These are phyloP conservation scores for Miniopterus natalensis DNA, from an alignment of 2,113 vertebrate genomes.

Conservation along the genomic window DNA sequence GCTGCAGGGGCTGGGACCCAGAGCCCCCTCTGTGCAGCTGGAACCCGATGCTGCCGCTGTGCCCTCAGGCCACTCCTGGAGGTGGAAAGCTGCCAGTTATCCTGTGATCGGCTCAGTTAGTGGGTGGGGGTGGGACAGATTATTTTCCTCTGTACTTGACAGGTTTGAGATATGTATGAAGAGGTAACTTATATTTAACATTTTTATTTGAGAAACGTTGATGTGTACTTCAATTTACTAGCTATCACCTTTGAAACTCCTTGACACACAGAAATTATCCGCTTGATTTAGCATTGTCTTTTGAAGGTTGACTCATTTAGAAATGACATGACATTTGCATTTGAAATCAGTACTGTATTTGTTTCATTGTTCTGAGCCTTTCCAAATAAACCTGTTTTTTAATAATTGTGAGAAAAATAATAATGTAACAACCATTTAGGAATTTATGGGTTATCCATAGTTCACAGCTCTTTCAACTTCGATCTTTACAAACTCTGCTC, in stretches of 20 bases:
- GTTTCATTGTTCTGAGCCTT: slow-evolving; percentile 83
- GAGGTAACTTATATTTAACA: slow-evolving; percentile 82
- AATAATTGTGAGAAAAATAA: slow-evolving; percentile 78
- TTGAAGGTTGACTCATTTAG: slow-evolving; percentile 77
- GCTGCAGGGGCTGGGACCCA: no score
- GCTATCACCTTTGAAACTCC: slow-evolving; percentile 82
- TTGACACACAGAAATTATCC: slow-evolving; percentile 79
- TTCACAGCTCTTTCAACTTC: slow-evolving; percentile 62
- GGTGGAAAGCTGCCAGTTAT: not conserved
- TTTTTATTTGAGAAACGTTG: slow-evolving; percentile 83
- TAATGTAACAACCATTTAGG: slow-evolving; percentile 65
- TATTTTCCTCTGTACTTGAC: slow-evolving; percentile 77
- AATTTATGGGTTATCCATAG: slow-evolving; percentile 71
- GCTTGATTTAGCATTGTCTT: slow-evolving; percentile 81
- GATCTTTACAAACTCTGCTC: slow-evolving; percentile 11
- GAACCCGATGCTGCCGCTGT: not conserved
- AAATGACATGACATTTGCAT: slow-evolving; percentile 81
- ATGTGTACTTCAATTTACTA: slow-evolving; percentile 81
- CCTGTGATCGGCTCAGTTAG: slow-evolving; percentile 49
- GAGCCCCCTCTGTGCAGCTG: not conserved
- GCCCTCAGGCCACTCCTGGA: not conserved
- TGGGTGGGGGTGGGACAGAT: slow-evolving; percentile 47
- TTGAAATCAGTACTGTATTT: slow-evolving; percentile 83
- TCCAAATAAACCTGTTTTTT: slow-evolving; percentile 79
- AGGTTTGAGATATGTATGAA: slow-evolving; percentile 77